Percentiles rank a stretch among this genome's conserved stretches.
Evolutionary conservation across 2,797 vertebrate genomes (phyloP).

Genomic region (Falco concolor): DNA sequence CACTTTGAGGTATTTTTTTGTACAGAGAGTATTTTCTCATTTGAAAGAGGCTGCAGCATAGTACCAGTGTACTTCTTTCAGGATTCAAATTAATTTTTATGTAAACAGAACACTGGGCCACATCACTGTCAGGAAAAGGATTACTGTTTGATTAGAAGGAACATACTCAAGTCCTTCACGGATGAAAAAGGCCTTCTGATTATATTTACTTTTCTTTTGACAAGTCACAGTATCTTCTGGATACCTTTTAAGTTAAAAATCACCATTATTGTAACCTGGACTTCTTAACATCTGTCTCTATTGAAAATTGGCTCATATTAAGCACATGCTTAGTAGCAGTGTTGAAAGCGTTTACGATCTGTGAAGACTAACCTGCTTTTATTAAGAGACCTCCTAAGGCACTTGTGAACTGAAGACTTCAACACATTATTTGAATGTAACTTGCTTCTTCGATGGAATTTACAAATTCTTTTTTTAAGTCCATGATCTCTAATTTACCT

Average conservation of each 20-base stretch:
- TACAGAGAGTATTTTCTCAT: neutral
- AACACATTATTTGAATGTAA: neutral
- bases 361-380: neutral
- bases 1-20: neutral
- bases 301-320: neutral
- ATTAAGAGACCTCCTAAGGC: neutral
- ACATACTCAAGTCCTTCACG: neutral
- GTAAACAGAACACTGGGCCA: neutral
- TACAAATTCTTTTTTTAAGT: neutral
- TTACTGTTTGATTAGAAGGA: neutral
- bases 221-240: neutral
- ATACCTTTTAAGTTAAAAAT: neutral
- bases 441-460: neutral
- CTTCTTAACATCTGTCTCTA: neutral
- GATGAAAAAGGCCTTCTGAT: neutral
- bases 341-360: neutral
- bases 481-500: constrained; percentile 67
- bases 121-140: neutral
- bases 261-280: neutral
- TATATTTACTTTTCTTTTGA: neutral
- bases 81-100: neutral
- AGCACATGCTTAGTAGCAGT: neutral
- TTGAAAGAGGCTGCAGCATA: neutral
- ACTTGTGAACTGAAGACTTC: neutral
- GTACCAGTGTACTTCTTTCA: neutral